A percentile compares a stretch with the other conserved stretches of the same genome.
Conservation (phyloP, 2,797 vertebrate genomes). For the Cirrhinus molitorella region DNA sequence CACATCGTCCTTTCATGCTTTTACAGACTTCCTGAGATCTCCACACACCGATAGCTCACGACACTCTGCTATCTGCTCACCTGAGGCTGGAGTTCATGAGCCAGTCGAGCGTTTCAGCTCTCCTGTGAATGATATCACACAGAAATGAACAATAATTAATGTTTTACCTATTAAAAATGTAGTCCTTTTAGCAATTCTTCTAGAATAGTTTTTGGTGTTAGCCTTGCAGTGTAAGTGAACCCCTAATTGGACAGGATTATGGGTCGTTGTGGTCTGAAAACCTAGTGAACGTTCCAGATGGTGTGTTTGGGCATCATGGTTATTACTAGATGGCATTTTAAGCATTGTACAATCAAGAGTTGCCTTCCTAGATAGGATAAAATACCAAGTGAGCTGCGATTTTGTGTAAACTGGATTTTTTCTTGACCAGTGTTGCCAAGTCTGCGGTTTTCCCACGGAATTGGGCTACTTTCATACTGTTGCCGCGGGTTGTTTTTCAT, state of each 20-base stretch:
- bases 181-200: no score
- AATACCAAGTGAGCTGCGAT: background rate
- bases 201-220: no score
- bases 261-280: background rate
- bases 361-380: background rate
- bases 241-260: slow-evolving; percentile 3
- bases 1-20: slow-evolving; percentile 22
- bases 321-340: background rate
- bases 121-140: slow-evolving; percentile 29
- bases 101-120: background rate
- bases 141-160: slow-evolving; percentile 62
- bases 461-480: no score
- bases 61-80: background rate
- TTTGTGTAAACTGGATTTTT: background rate
- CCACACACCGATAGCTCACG: background rate
- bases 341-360: background rate
- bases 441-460: no score
- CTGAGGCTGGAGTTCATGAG: background rate
- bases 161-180: slow-evolving; percentile 60
- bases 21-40: slow-evolving; percentile 17
- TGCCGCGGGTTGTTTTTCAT: no score
- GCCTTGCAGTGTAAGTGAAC: background rate
- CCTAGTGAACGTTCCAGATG: background rate
- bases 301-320: background rate
- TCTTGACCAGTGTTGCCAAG: no score